Evolutionary conservation across 2,888 invertebrate genomes (phyloP).

Genomic region (Trachelus iudaicus): DNA sequence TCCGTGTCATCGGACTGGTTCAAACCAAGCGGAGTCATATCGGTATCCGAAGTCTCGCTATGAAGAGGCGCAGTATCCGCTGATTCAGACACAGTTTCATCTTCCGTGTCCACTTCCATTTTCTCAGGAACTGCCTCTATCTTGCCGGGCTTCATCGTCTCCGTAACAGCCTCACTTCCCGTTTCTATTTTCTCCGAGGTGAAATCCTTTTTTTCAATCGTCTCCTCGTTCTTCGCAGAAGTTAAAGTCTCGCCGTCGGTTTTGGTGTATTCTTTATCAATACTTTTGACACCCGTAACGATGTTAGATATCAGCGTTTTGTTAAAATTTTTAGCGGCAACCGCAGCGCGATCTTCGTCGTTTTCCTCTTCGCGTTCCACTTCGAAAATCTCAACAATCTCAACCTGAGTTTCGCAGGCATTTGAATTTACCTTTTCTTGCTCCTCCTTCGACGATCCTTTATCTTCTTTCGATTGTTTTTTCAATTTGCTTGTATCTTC

Average conservation of each 20-base stretch:
- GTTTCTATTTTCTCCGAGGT: not conserved
- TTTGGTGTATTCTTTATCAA: not conserved
- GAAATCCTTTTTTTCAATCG: not conserved
- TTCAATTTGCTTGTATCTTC: not conserved
- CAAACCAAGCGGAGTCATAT: slow-evolving; percentile 23
- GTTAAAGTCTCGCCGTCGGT: not conserved
- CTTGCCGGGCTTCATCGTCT: not conserved
- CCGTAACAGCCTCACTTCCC: not conserved
- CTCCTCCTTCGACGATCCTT: slow-evolving; percentile 1
- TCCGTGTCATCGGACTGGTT: slow-evolving; percentile 19
- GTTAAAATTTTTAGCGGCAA: slow-evolving; percentile 13
- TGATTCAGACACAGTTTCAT: slow-evolving; percentile 47
- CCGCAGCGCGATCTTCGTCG: slow-evolving; percentile 6
- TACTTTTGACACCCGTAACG: not conserved
- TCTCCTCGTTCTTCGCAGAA: not conserved
- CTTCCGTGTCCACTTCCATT: slow-evolving; percentile 35
- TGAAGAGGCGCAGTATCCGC: slow-evolving; percentile 42
- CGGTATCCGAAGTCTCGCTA: slow-evolving; percentile 45
- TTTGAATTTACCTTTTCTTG: slow-evolving; percentile 19
- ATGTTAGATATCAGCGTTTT: slow-evolving; percentile 8
- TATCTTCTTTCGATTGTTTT: not conserved
- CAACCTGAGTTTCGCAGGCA: slow-evolving; percentile 42
- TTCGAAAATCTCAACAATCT: slow-evolving; percentile 58
- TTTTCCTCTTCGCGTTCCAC: slow-evolving; percentile 44
- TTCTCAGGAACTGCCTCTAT: not conserved